Conservation (phyloP, 2,113 vertebrate genomes). For the Lycaon pictus region DNA sequence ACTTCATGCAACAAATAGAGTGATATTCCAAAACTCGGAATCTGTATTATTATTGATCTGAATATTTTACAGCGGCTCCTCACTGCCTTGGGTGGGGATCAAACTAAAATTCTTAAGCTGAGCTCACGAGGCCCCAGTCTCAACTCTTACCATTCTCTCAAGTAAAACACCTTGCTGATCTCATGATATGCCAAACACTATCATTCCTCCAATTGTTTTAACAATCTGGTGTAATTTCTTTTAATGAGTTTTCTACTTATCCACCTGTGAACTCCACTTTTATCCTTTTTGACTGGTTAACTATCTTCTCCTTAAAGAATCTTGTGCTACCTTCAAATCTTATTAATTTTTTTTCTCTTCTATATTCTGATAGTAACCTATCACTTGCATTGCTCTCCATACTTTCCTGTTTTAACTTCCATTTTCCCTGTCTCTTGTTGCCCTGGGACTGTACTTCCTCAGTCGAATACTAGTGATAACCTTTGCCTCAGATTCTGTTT, state of each 20-base stretch:
- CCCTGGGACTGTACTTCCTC: neutral
- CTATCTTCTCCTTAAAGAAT: neutral
- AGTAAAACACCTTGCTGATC: slow-evolving; percentile 11
- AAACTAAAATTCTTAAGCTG: neutral
- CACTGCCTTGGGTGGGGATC: neutral
- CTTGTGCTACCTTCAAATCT: neutral
- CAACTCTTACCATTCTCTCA: neutral
- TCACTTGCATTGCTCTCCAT: neutral
- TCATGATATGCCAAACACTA: neutral
- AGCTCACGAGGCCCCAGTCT: neutral
- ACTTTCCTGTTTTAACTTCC: neutral
- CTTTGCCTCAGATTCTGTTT: neutral
- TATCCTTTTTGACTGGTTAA: neutral
- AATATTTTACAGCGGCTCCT: neutral
- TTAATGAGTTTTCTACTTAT: neutral
- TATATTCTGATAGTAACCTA: neutral
- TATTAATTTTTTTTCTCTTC: neutral
- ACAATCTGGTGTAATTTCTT: neutral
- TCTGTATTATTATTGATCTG: neutral
- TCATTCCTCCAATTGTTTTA: slow-evolving; percentile 9
- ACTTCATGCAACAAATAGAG: neutral
- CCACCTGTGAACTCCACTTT: neutral
- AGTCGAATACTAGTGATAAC: neutral
- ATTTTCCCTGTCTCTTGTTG: neutral
- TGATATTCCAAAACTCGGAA: neutral